Percentiles rank a stretch among this genome's conserved stretches.
Evolutionary conservation across 2,888 invertebrate genomes (phyloP).

Genomic region (Hirtodrosophila cameraria): DNA sequence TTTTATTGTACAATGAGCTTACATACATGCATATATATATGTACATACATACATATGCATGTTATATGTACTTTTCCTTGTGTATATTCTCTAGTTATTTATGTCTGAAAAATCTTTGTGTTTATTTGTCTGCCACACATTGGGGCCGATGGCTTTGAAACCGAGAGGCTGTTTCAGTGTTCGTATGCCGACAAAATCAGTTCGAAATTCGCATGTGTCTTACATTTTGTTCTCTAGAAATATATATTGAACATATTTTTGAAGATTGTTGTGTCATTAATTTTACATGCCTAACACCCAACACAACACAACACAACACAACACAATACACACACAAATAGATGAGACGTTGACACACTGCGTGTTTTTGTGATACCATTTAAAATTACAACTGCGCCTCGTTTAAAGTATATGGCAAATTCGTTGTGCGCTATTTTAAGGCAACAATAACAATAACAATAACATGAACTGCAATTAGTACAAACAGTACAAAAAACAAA

Average conservation of each 20-base stretch:
- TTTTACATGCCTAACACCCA: neutral
- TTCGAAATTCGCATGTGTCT: constrained; percentile 20
- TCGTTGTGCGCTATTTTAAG: constrained; percentile 13
- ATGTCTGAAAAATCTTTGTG: constrained; percentile 1
- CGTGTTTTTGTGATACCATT: constrained; percentile 3
- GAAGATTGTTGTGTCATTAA: constrained; percentile 7
- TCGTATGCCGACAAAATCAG: constrained; percentile 18
- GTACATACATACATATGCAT: no score
- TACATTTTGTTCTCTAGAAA: constrained; percentile 3
- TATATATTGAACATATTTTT: constrained; percentile 2
- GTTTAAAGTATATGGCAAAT: constrained; percentile 18
- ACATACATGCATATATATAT: no score
- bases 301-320: neutral
- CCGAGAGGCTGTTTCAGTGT: constrained; percentile 26
- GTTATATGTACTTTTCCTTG: no score
- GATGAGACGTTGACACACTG: neutral
- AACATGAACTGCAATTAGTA: neutral
- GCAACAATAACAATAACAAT: constrained; percentile 10
- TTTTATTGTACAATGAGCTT: constrained; percentile 8
- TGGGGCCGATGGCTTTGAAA: constrained; percentile 28
- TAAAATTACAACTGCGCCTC: constrained; percentile 15
- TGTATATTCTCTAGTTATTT: no score
- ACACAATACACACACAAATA: neutral
- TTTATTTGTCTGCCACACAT: constrained; percentile 11
- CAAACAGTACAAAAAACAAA: neutral